Evolutionary conservation across 2,888 invertebrate genomes (phyloP).

Genomic region (Nomada lathburiana): DNA sequence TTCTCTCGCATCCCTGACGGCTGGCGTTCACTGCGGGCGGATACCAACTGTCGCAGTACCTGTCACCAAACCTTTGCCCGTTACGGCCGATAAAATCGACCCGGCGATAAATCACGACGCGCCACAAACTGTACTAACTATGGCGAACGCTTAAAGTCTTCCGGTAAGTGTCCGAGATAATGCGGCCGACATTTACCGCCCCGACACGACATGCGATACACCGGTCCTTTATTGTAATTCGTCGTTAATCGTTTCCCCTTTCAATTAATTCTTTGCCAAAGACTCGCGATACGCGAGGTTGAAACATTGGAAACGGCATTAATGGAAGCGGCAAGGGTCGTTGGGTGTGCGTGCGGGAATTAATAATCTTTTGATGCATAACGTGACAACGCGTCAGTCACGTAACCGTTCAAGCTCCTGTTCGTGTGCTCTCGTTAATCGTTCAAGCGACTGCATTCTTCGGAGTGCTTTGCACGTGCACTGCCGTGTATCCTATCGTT

Average conservation of each 20-base stretch:
- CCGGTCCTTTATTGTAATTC: conserved; percentile 20
- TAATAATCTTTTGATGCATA: conserved; percentile 47
- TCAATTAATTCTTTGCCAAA: conserved; percentile 36
- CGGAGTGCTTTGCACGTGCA: neutral
- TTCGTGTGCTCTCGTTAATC: conserved; percentile 39
- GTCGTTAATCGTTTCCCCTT: conserved; percentile 38
- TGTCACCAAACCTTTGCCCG: conserved; percentile 67
- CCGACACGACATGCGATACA: conserved; percentile 11
- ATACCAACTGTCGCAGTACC: conserved; percentile 72
- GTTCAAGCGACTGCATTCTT: conserved; percentile 37
- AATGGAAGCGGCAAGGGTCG: conserved; percentile 15
- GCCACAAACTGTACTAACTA: conserved; percentile 9
- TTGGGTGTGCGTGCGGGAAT: conserved; percentile 24
- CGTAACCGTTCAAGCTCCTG: conserved; percentile 32
- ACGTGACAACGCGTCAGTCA: conserved; percentile 46
- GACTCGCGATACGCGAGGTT: conserved; percentile 34
- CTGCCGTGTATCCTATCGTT: neutral
- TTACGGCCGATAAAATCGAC: conserved; percentile 64
- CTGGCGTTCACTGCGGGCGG: conserved; percentile 58
- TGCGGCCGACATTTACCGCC: neutral
- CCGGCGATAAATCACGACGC: conserved; percentile 57
- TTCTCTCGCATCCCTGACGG: conserved; percentile 23
- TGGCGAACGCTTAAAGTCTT: neutral
- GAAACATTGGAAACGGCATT: conserved; percentile 36
- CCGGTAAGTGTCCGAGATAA: conserved; percentile 11